Conservation (phyloP, 64 coral and sea anemone species). For the Orbicella faveolata region DNA sequence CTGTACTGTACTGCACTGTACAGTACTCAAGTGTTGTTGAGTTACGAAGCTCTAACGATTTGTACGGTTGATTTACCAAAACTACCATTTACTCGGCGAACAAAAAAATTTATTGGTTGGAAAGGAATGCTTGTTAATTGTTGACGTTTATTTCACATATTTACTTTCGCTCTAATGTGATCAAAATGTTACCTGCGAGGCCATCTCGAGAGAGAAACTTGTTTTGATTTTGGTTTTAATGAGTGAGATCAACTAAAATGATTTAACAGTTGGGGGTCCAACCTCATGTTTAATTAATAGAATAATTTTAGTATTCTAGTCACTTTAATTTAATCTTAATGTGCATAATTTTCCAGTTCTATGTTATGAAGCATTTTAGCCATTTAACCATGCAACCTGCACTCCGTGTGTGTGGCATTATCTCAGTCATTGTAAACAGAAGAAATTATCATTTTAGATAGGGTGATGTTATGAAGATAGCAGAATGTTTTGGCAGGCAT, state of each 20-base stretch:
- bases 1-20: not conserved
- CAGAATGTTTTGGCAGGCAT: not conserved
- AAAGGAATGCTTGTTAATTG: slow-evolving; percentile 19
- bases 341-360: not conserved
- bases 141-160: not conserved
- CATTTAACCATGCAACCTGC: no score
- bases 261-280: not conserved
- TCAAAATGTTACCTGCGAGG: not conserved
- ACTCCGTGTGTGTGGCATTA: not conserved
- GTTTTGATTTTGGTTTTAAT: not conserved
- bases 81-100: not conserved
- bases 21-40: not conserved
- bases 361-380: not conserved
- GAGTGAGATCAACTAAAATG: not conserved
- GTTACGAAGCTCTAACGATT: not conserved
- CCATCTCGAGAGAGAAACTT: not conserved
- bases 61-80: not conserved
- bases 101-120: not conserved
- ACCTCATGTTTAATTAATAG: slow-evolving; percentile 33
- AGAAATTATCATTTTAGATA: slow-evolving; percentile 5
- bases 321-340: not conserved
- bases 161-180: slow-evolving; percentile 6
- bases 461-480: not conserved
- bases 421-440: not conserved
- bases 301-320: not conserved